Evolutionary conservation across 2,113 vertebrate species (phyloP), one percentile per base, ranked within the genome.

Genomic region (Rhombomys opimus): DNA sequence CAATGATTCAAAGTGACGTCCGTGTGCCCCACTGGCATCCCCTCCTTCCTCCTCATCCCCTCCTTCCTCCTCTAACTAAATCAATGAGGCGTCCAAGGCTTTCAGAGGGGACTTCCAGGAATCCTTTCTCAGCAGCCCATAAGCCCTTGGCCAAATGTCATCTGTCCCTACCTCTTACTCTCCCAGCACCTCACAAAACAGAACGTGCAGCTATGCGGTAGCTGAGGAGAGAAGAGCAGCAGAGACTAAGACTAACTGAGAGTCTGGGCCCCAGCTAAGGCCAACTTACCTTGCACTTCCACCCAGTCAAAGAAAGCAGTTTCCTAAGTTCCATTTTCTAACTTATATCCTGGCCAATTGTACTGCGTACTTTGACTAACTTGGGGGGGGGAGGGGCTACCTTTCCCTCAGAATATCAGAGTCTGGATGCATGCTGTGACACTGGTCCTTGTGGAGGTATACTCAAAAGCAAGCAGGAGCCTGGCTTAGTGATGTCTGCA

Each of bases 1-100:
- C 41, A 63, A 50, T 41, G 91, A 93, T 94, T 95, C 38, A 11
- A 85, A 95, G 90, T 46, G 96, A 95, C 96, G 61, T 70, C 97
- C 41, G 27, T 94, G 86, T 81, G 94, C 61, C 97, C 41, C 90
- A 13, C 59, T 7, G 89, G 88, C 54, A 0, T 85, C 94, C 82
- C 68, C 89, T 70, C 27, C 13, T 92, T 67, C 94, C 12, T 46
- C 41, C 41, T 46, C 41, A 46, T 46, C 41, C 41, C 41, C 41
- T 46, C 41, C 46, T 46, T 46, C 46, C 46, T 46, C 46, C 46
- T 46, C 46, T 92, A 86, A 97, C 93, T 82, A 92, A 93, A 96
- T 54, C 96, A 87, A 73, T 96, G 92, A 91, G 93, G 3, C 3
- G 72, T 32, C 22, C 1, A 2, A 81, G 23, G 57, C 97, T 87